phyloP scores from a whole-genome alignment of 2,113 vertebrate genomes.

The Neotoma lepida region DNA sequence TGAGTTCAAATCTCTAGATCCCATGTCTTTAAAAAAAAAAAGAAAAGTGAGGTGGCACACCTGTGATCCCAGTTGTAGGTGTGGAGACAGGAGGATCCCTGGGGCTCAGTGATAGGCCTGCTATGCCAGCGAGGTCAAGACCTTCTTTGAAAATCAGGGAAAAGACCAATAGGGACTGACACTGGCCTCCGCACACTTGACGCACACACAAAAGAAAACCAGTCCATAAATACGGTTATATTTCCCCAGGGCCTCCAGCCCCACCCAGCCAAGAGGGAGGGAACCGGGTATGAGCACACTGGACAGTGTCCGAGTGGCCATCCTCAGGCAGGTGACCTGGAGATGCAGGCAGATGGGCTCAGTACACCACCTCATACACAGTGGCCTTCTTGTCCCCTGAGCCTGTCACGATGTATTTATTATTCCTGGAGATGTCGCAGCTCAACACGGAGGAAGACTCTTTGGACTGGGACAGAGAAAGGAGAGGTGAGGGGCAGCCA shows the following conservation, averaged over 20 bases:
- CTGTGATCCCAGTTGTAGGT: neutral
- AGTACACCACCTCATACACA: conserved; percentile 98
- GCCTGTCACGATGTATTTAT: conserved; percentile 98
- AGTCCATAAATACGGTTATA: neutral
- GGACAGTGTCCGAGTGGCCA: neutral
- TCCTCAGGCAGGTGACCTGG: neutral
- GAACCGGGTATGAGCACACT: neutral
- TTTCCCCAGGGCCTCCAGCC: neutral
- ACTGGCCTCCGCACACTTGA: neutral
- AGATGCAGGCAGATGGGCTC: conserved; percentile 72
- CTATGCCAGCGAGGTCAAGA: neutral
- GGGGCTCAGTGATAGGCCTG: neutral
- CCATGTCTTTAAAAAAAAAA: neutral
- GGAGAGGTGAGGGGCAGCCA: neutral
- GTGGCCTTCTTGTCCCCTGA: conserved; percentile 99
- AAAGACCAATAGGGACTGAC: too few relatives aligned
- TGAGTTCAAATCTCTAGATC: neutral
- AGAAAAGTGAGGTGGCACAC: fast-evolving
- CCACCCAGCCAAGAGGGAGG: neutral
- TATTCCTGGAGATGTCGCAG: conserved; percentile 96
- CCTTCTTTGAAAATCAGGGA: neutral
- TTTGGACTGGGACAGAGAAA: conserved; percentile 88
- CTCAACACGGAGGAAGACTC: conserved; percentile 97
- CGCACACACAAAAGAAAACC: neutral
- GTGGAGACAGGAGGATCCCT: neutral